Evolutionary conservation across 2,113 vertebrate genomes (phyloP).

Genomic region (Microcebus tavaratra): DNA sequence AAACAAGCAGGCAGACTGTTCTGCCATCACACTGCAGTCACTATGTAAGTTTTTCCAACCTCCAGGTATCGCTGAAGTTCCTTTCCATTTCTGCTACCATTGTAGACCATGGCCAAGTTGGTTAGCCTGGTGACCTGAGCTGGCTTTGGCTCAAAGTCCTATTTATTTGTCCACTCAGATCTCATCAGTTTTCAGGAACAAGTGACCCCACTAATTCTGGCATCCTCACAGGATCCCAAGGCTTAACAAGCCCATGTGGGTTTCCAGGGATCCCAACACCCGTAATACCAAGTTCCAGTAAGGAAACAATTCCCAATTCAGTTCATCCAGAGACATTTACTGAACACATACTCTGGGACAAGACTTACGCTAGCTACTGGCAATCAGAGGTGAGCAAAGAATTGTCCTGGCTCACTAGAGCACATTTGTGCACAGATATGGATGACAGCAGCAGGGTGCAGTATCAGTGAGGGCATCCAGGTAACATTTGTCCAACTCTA

Average conservation of each 20-base stretch:
- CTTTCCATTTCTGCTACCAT: slow-evolving; percentile 2
- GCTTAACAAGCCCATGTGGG: neutral
- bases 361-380: neutral
- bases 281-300: neutral
- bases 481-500: slow-evolving; percentile 25
- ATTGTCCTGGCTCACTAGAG: neutral
- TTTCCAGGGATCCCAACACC: neutral
- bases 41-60: slow-evolving; percentile 35
- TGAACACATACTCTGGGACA: neutral
- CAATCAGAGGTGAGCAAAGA: slow-evolving; percentile 4
- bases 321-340: slow-evolving; percentile 8
- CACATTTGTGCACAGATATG: neutral
- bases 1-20: slow-evolving; percentile 40
- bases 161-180: neutral
- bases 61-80: slow-evolving; percentile 25
- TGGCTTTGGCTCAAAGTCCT: neutral
- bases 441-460: neutral
- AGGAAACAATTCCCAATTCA: neutral
- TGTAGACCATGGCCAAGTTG: neutral
- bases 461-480: neutral
- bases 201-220: neutral
- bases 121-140: neutral
- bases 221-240: slow-evolving; percentile 14
- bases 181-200: slow-evolving; percentile 34
- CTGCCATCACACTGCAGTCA: neutral